Base-by-base conservation (phyloP, 2,113 vertebrate genomes). In the Gasterosteus aculeatus region DNA sequence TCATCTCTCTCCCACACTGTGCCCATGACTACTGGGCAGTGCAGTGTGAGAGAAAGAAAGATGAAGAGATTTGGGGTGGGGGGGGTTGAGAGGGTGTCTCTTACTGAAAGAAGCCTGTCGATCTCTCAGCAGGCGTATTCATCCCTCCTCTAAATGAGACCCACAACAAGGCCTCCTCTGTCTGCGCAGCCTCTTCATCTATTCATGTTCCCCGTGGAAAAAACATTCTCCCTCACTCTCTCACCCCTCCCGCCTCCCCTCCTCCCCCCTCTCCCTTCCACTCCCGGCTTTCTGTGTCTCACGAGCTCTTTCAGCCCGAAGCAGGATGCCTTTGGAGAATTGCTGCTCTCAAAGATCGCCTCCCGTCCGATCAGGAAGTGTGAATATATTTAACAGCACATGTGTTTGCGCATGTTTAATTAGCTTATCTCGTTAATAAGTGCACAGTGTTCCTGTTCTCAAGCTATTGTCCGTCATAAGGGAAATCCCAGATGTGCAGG, bases 91-190 rank as follows among this genome's bases (percentile, higher is more conserved):
- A 71, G 85, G 84, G 63, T 85, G 85, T 91, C 84, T 92, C 68
- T 72, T 39, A 75, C 88, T 92, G 90, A 93, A 92, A 94, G 92
- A 93, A 93, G 92, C 85, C 90, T 94, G 94, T 94, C 93, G 75
- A 92, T 94, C 92, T 92, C 93, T 93, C 93, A 93, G 92, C 91
- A 93, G 90, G 92, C 89, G 78, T 85, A 89, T 89, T 87, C 85
- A 82, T 78, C 83, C 85, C 71, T 79, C 67, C 67, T 77, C 91
- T 77, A 86, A 89, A 92, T 92, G 87, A 92, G 88, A 88, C 75
- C 88, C 86, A 90, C 85, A 94, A 94, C 94, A 94, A 94, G 93
- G 93, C 90, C 85, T 91, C 87, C 83, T 94, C 93, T 94, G 93
- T 94, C 89, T 90, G 71, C 47, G 62, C 63, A 80, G 83, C 81